Percentiles rank a stretch among this genome's conserved stretches.
These are phyloP conservation scores for Serripes groenlandicus DNA, from an alignment of 2,888 invertebrate species.

Conservation along the genomic window DNA sequence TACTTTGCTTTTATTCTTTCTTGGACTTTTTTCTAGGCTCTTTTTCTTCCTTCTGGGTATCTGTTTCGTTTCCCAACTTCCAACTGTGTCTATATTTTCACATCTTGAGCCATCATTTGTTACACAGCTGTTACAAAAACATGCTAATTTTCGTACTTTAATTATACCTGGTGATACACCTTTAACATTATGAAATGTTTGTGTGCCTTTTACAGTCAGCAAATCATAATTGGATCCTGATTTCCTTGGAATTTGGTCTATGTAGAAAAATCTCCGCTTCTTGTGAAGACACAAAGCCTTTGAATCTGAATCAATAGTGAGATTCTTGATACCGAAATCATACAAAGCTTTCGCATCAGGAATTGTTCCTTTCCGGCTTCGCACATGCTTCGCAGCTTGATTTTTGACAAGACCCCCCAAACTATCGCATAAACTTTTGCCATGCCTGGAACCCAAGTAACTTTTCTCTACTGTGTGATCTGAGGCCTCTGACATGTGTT, in stretches of 20 bases:
- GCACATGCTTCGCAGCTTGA: constrained; percentile 25
- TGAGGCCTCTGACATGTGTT: not conserved
- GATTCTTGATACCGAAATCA: constrained; percentile 21
- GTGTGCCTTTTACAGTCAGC: constrained; percentile 16
- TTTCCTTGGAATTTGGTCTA: constrained; percentile 11
- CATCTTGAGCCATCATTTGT: not conserved
- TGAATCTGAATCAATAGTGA: not conserved
- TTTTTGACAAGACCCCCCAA: constrained; percentile 33
- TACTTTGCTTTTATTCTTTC: not conserved
- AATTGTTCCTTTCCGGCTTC: constrained; percentile 30
- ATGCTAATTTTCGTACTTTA: constrained; percentile 15
- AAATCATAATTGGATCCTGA: constrained; percentile 12
- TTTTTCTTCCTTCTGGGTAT: constrained; percentile 4
- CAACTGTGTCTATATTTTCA: constrained; percentile 13
- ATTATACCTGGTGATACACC: constrained; percentile 7
- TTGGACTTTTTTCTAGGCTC: not conserved
- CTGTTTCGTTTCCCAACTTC: constrained; percentile 8
- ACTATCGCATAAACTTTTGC: constrained; percentile 25
- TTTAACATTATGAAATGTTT: constrained; percentile 5
- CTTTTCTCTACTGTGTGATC: constrained; percentile 3
- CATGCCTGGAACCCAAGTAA: constrained; percentile 37
- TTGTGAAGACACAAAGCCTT: constrained; percentile 20
- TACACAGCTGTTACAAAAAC: constrained; percentile 5
- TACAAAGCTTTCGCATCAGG: constrained; percentile 6
- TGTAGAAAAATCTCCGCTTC: constrained; percentile 21